A percentile compares a stretch with the other conserved stretches of the same genome.
Evolutionary conservation across 2,888 invertebrate genomes (phyloP).

Genomic region (Stenurella melanura): DNA sequence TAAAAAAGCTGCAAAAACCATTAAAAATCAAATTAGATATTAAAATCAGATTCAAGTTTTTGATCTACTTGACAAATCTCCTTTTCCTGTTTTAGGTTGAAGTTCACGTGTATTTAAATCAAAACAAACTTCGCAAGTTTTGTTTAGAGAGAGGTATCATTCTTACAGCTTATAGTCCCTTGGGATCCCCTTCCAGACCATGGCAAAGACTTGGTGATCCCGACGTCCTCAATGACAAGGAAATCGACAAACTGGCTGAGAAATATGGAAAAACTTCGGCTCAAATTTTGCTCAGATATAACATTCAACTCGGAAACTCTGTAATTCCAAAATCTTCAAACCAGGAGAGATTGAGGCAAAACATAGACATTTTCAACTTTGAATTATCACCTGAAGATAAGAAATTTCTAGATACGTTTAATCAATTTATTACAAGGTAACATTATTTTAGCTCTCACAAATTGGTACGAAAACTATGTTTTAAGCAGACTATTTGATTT

Average conservation of each 20-base stretch:
- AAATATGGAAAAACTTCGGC: slow-evolving; percentile 74
- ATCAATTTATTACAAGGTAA: too few relatives aligned
- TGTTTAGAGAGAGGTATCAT: slow-evolving; percentile 80
- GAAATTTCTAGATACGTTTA: slow-evolving; percentile 76
- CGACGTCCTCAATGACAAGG: slow-evolving; percentile 80
- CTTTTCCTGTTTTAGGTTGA: slow-evolving; percentile 79
- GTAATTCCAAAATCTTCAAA: slow-evolving; percentile 89
- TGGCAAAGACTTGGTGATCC: slow-evolving; percentile 86
- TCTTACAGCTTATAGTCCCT: slow-evolving; percentile 88
- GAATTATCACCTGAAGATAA: slow-evolving; percentile 81
- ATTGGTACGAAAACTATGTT: too few relatives aligned
- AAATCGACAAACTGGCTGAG: too few relatives aligned
- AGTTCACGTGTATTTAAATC: slow-evolving; percentile 86
- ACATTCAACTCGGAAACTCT: slow-evolving; percentile 80
- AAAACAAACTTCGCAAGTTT: slow-evolving; percentile 80
- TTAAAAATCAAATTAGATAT: too few relatives aligned
- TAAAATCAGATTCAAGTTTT: background rate
- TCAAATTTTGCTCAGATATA: slow-evolving; percentile 81
- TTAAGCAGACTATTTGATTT: too few relatives aligned
- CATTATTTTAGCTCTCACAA: too few relatives aligned
- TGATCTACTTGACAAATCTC: background rate
- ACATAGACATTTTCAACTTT: slow-evolving; percentile 85
- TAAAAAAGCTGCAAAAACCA: too few relatives aligned
- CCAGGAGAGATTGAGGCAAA: slow-evolving; percentile 79
- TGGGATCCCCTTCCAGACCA: slow-evolving; percentile 88